Base-by-base conservation (phyloP, 2,797 vertebrate genomes). In the Agapornis canus region DNA sequence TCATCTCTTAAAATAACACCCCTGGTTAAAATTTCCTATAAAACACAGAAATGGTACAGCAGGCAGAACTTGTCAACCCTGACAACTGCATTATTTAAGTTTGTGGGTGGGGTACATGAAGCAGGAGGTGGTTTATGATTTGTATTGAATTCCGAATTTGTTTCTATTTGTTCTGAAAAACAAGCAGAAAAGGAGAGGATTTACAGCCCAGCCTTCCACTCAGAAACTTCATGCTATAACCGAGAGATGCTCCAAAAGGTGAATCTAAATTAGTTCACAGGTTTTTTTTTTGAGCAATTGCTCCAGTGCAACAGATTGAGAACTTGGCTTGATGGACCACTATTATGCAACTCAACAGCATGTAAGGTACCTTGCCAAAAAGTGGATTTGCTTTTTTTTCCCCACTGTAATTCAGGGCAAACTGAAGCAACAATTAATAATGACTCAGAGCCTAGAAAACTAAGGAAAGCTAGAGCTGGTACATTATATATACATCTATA, bases 1-100 rank as follows among this genome's bases (percentile, higher is more conserved):
- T 98, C 98, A 97, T 98, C 98, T 97, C 97, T 98, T 98, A 97
- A 98, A 98, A 97, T 98, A 97, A 98, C 98, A 98, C 94, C 90
- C 92, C 57, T 94, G 96, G 96, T 97, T 96, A 95, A 97, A 97
- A 96, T 96, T 96, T 90, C 92, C 96, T 96, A 96, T 97, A 97
- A 97, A 97, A 94, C 73, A 94, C 70, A 94, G 84, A 72, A 95
- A 90, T 94, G 61, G 70, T 95, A 59, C 75, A 96, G 79, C 92
- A 94, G 88, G 92, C 95, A 96, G 89, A 92, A 93, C 85, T 61
- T 96, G 96, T 97, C 93, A 95, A 60, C 68, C 80, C 52, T 97
- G 97, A 97, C 96, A 97, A 96, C 96, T 69, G 78, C 84, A 94
- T 96, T 94, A 92, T 97, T 96, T 96, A 92, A 92, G 95, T 95